Evolutionary conservation across 2,888 invertebrate genomes (phyloP).

Genomic region (Callinectes sapidus): DNA sequence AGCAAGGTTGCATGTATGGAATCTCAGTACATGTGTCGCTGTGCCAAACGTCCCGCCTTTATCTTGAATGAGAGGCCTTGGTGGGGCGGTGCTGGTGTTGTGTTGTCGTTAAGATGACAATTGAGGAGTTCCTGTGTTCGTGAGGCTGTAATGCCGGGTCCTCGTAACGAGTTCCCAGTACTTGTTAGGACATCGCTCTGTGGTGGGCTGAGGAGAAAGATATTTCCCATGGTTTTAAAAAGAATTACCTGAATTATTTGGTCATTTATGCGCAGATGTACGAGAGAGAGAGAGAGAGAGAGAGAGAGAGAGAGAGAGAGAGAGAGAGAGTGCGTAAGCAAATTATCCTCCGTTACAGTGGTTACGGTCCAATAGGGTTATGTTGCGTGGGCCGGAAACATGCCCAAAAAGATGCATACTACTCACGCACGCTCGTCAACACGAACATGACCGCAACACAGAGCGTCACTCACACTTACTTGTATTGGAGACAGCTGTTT

Average conservation of each 20-base stretch:
- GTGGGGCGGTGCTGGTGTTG: not conserved
- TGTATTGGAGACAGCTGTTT: not conserved
- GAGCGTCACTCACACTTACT: not conserved
- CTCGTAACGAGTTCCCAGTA: conserved; percentile 31
- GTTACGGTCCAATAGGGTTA: not conserved
- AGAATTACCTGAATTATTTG: not conserved
- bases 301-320: conserved; percentile 20
- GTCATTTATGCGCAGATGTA: not conserved
- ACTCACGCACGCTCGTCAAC: not conserved
- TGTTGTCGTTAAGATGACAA: conserved; percentile 43
- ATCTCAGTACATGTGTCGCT: not conserved
- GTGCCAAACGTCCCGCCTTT: not conserved
- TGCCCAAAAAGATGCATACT: not conserved
- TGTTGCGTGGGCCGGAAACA: not conserved
- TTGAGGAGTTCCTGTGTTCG: conserved; percentile 47
- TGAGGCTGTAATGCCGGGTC: conserved; percentile 5
- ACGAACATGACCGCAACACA: not conserved
- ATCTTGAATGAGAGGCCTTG: not conserved
- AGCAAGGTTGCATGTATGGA: not conserved
- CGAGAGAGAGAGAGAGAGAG: conserved; percentile 33
- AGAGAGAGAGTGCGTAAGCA: not conserved
- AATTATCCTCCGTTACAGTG: not conserved
- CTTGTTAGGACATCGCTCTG: conserved; percentile 13
- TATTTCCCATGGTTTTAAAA: not conserved
- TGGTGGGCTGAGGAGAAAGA: not conserved